Evolutionary conservation across 2,797 vertebrate genomes (phyloP).

Genomic region (Moxostoma hubbsi): DNA sequence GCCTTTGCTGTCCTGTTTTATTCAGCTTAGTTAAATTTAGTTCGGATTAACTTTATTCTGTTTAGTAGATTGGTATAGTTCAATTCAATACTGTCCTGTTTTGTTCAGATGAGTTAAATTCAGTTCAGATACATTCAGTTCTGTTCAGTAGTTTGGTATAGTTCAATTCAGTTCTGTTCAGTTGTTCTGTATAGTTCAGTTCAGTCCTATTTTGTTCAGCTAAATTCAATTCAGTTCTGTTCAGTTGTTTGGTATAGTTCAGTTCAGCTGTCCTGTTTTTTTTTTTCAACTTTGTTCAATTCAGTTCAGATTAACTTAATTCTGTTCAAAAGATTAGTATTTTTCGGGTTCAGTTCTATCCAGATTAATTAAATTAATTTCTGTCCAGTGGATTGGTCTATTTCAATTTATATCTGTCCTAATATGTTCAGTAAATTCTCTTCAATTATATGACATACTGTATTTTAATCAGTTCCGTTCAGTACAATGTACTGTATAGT

Average conservation of each 20-base stretch:
- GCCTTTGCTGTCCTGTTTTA: too few species aligned
- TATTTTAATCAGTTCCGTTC: neutral
- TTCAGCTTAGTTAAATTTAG: neutral
- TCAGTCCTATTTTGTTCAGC: neutral
- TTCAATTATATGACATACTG: neutral
- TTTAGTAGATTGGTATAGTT: constrained; percentile 5
- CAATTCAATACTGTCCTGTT: neutral
- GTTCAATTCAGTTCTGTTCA: constrained; percentile 9
- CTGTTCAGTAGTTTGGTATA: constrained; percentile 10
- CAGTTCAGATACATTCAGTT: neutral
- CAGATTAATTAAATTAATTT: too few species aligned
- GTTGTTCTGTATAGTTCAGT: constrained; percentile 1
- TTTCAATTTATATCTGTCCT: neutral
- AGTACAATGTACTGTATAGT: neutral
- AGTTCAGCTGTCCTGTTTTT: neutral
- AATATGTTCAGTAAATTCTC: too few species aligned
- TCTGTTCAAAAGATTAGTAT: neutral
- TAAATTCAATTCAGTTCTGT: neutral
- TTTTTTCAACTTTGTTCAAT: neutral
- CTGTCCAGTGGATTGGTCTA: neutral
- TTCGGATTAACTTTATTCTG: constrained; percentile 10
- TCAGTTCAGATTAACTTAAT: neutral
- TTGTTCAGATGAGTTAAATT: neutral
- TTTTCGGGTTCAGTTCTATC: too few species aligned
- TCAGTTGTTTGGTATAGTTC: neutral